Evolutionary conservation across 2,888 invertebrate species (phyloP).

Genomic region (Galeruca laticollis): DNA sequence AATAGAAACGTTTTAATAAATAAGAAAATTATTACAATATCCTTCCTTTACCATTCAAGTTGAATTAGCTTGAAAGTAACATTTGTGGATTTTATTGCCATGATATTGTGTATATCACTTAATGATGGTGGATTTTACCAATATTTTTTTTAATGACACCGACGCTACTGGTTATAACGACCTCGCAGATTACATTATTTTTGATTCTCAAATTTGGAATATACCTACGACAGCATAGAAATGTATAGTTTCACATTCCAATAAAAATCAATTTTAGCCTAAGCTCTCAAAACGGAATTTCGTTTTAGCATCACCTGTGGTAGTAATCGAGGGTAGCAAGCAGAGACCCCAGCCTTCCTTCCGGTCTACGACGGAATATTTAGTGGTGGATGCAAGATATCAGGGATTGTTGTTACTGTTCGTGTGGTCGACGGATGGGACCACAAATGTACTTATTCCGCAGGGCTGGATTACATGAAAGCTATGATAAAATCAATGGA

Average conservation of each 20-base stretch:
- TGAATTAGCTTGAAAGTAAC: too few relatives aligned
- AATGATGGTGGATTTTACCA: too few relatives aligned
- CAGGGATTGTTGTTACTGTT: constrained; percentile 55
- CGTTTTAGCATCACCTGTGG: constrained; percentile 59
- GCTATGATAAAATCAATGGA: constrained; percentile 5
- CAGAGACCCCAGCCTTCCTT: constrained; percentile 49
- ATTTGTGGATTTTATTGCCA: too few relatives aligned
- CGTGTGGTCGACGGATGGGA: constrained; percentile 50
- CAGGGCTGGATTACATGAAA: neutral
- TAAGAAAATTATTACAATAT: too few relatives aligned
- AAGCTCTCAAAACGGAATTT: constrained; percentile 52
- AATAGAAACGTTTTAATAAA: too few relatives aligned
- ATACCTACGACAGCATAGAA: constrained; percentile 23
- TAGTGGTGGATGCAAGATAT: constrained; percentile 52
- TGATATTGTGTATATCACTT: too few relatives aligned
- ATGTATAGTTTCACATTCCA: constrained; percentile 31
- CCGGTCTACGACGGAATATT: constrained; percentile 56
- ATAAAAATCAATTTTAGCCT: constrained; percentile 39
- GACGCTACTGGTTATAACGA: too few relatives aligned
- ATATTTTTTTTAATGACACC: too few relatives aligned
- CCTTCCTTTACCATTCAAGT: too few relatives aligned
- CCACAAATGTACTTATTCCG: constrained; percentile 53
- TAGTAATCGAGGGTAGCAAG: constrained; percentile 58
- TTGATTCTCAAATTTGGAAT: constrained; percentile 28
- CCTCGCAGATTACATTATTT: too few relatives aligned